Evolutionary conservation across 2,113 vertebrate genomes (phyloP), one percentile per base, ranked within the genome.

Genomic region (Corapipo altera): DNA sequence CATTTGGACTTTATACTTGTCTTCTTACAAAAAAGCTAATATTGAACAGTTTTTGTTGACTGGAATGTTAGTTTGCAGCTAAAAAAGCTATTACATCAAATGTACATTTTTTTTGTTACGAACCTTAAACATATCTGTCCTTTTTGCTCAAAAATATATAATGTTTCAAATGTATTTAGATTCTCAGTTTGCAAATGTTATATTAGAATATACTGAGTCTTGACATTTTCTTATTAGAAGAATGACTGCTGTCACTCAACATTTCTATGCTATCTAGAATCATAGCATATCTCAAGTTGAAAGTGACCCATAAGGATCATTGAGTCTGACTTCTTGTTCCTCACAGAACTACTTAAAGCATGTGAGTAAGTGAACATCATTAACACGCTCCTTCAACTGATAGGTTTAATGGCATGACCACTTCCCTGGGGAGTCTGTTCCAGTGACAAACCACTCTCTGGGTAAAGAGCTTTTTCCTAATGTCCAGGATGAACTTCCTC

Each of bases 371-470:
- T 24, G 18, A 11, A 19, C n/a, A n/a, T 24, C 19, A 14, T 23
- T 32, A 23, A 84, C 27, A 73, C 4, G 15, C 23, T 49, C 41
- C 73, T 33, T 58, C 65, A 77, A 43, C 39, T 22, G 39, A 54
- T 32, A 78, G 24, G 28, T 30, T 33, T 73, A 32, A 44, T 73
- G n/a, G 8, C 2, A 2, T 5, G 15, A 81, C 20, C 14, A 28
- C 7, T 43, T 76, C 12, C 35, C 28, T 26, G 12, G 6, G 15
- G 2, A 37, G 23, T 41, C 28, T 14, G 3, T 23, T 80, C 30
- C 52, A 62, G 35, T 8, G 37, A 62, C 11, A 0, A 0, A 8
- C 6, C 20, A 23, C 24, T 12, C n/a, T 35, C 39, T 19, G 59
- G 9, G 27, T 58, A 32, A 86, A 69, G 9, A 35, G 2, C 6